These are phyloP conservation scores for Podarcis cretensis DNA, from an alignment of 2,113 vertebrate genomes.

Conservation along the genomic window DNA sequence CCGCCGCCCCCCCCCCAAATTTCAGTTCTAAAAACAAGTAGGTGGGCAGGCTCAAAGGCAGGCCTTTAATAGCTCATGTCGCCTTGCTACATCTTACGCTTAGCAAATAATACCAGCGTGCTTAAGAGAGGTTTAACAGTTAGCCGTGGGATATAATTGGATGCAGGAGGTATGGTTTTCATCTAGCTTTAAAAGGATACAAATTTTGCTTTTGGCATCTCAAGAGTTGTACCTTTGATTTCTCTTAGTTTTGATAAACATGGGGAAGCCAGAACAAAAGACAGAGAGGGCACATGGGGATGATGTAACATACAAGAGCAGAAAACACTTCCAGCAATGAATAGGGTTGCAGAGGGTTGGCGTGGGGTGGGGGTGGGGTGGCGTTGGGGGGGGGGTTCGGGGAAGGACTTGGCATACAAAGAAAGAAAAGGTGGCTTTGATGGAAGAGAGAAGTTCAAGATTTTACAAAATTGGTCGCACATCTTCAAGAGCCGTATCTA, in stretches of 20 bases:
- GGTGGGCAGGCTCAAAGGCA: conserved; percentile 64
- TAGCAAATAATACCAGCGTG: conserved; percentile 41
- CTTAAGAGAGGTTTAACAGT: conserved; percentile 41
- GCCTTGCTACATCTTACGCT: conserved; percentile 35
- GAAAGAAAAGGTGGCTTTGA: conserved; percentile 86
- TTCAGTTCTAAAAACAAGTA: conserved; percentile 70
- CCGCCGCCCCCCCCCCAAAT: conserved; percentile 43
- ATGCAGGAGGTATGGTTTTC: conserved; percentile 65
- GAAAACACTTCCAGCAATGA: conserved; percentile 77
- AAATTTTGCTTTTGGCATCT: conserved; percentile 72
- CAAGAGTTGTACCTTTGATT: conserved; percentile 74
- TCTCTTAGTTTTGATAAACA: conserved; percentile 80
- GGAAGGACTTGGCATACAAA: conserved; percentile 81
- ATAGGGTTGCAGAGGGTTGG: background rate
- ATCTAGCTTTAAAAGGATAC: conserved; percentile 63
- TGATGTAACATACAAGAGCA: conserved; percentile 75
- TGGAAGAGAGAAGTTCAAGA: conserved; percentile 81
- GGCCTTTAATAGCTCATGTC: conserved; percentile 48
- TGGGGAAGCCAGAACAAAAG: conserved; percentile 81
- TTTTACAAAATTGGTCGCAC: conserved; percentile 79
- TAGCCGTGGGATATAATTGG: conserved; percentile 65
- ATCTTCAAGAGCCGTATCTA: conserved; percentile 79
- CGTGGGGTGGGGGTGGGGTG: too few species aligned
- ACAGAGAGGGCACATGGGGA: conserved; percentile 70
- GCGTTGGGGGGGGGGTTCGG: background rate